These are phyloP conservation scores for Philereme transversata DNA, from an alignment of 2,888 invertebrate genomes.

Conservation along the genomic window DNA sequence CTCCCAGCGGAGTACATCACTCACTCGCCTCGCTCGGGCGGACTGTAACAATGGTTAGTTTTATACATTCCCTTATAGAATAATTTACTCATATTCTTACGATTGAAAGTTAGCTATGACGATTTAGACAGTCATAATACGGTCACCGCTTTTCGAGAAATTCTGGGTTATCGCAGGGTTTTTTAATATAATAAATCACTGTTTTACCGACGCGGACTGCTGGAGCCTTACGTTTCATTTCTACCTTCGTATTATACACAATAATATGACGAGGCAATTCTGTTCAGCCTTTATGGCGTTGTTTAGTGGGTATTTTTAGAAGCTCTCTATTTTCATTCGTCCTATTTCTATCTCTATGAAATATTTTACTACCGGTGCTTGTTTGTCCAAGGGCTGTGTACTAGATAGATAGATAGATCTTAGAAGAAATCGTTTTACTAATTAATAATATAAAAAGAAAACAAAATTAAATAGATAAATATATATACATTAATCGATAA, in stretches of 20 bases:
- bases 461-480: too few relatives aligned
- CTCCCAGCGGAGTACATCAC: too few relatives aligned
- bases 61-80: too few relatives aligned
- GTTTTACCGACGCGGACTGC: conserved; percentile 52
- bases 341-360: conserved; percentile 11
- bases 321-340: conserved; percentile 8
- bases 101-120: too few relatives aligned
- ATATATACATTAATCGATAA: too few relatives aligned
- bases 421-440: too few relatives aligned
- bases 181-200: conserved; percentile 71
- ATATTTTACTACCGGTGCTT: neutral
- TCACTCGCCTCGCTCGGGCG: too few relatives aligned
- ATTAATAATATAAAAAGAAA: too few relatives aligned
- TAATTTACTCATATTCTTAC: too few relatives aligned
- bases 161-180: conserved; percentile 46
- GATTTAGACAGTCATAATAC: neutral
- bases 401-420: too few relatives aligned
- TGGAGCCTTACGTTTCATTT: conserved; percentile 33
- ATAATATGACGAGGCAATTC: conserved; percentile 22
- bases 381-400: too few relatives aligned
- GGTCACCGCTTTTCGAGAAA: neutral
- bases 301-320: conserved; percentile 16
- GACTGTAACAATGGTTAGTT: too few relatives aligned
- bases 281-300: conserved; percentile 15
- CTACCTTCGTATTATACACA: conserved; percentile 35